These are phyloP conservation scores for Eubucco bourcierii DNA, from an alignment of 2,113 vertebrate species.

Conservation along the genomic window DNA sequence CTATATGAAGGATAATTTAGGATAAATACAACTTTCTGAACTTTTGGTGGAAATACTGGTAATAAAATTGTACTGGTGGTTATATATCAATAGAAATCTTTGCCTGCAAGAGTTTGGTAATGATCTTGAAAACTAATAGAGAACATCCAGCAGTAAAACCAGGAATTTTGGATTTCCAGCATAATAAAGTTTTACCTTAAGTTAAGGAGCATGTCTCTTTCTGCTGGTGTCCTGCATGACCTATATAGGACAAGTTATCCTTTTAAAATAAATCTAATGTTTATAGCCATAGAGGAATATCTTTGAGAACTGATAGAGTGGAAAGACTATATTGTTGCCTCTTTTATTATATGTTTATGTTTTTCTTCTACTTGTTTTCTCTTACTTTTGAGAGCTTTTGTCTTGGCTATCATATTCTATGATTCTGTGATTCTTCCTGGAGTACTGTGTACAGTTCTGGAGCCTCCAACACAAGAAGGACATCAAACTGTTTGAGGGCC, in stretches of 20 bases:
- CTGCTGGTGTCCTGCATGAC: neutral
- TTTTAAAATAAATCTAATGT: neutral
- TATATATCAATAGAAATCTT: neutral
- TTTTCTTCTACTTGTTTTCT: neutral
- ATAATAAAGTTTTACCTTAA: neutral
- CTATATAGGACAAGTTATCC: neutral
- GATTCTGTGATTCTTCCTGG: no score
- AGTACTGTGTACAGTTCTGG: no score
- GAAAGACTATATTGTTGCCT: neutral
- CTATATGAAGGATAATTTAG: neutral
- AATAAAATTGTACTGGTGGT: neutral
- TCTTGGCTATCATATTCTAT: neutral
- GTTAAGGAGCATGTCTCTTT: neutral
- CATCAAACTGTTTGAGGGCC: no score
- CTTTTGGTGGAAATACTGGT: neutral
- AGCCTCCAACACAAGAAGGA: no score
- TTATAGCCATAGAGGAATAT: neutral
- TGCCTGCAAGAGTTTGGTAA: neutral
- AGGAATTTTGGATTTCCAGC: neutral
- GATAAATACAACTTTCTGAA: neutral
- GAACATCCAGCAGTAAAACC: neutral
- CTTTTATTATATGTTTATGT: neutral
- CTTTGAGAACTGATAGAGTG: neutral
- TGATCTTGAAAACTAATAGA: neutral
- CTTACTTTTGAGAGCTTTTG: neutral